Evolutionary conservation across 2,888 invertebrate species (phyloP).

Genomic region (Yponomeuta malinellus): DNA sequence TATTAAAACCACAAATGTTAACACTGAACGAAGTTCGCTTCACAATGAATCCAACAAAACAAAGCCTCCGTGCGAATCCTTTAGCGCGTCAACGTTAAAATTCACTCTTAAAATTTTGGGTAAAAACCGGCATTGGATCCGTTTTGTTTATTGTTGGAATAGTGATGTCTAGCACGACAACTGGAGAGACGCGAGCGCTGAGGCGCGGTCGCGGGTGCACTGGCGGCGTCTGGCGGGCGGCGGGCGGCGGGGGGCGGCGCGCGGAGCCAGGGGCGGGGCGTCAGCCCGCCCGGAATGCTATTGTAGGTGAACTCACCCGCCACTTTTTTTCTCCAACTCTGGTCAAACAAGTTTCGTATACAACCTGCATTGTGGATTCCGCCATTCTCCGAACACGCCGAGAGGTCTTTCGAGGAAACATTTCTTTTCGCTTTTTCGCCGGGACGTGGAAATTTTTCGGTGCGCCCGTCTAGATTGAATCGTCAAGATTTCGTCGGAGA

Average conservation of each 20-base stretch:
- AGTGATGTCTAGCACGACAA: conserved; percentile 17
- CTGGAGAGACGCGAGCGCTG: conserved; percentile 33
- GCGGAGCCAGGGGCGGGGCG: conserved; percentile 43
- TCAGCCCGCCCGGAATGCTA: conserved; percentile 59
- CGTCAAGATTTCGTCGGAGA: conserved; percentile 27
- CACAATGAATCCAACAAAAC: neutral
- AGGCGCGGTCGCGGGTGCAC: conserved; percentile 37
- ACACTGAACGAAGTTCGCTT: neutral
- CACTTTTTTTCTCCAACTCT: conserved; percentile 70
- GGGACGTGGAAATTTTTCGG: neutral
- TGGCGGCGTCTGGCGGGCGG: neutral
- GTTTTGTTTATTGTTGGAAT: conserved; percentile 37
- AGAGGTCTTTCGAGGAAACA: conserved; percentile 47
- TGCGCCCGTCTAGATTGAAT: conserved; percentile 29
- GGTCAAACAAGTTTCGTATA: conserved; percentile 75
- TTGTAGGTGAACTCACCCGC: conserved; percentile 75
- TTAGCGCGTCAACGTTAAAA: neutral
- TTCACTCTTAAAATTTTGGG: conserved; percentile 28
- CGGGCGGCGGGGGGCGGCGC: conserved; percentile 34
- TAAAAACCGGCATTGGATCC: conserved; percentile 34
- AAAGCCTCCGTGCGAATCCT: neutral
- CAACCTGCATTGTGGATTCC: conserved; percentile 75
- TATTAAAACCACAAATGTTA: neutral
- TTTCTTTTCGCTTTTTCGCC: neutral
- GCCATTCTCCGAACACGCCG: conserved; percentile 64